A percentile compares a stretch with the other conserved stretches of the same genome.
Conservation (phyloP, 2,113 vertebrate genomes). For the Corydoras maculifer region DNA sequence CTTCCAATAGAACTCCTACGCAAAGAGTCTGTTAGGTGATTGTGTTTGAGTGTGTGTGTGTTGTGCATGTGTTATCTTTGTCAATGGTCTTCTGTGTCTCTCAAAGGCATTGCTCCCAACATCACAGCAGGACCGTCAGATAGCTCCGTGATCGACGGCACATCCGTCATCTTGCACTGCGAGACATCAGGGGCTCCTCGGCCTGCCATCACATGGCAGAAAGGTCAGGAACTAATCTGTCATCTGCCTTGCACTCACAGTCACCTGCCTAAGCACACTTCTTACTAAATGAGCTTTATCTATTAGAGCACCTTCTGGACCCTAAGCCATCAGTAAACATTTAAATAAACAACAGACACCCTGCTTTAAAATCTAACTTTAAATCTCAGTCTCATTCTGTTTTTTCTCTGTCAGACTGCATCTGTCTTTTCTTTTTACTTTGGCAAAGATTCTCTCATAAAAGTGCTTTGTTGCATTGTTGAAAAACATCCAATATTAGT, state of each 20-base stretch:
- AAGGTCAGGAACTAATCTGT: slow-evolving; percentile 62
- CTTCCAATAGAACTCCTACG: slow-evolving; percentile 9
- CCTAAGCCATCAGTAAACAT: slow-evolving; percentile 1
- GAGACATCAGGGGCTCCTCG: slow-evolving; percentile 91
- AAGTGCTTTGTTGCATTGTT: no score
- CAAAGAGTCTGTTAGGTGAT: slow-evolving; percentile 38
- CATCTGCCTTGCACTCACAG: slow-evolving; percentile 23
- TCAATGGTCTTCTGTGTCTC: slow-evolving; percentile 13
- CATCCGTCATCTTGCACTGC: slow-evolving; percentile 85
- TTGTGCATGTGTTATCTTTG: slow-evolving; percentile 18
- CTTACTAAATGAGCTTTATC: slow-evolving; percentile 25
- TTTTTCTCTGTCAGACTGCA: slow-evolving; percentile 36
- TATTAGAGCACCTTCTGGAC: slow-evolving; percentile 29
- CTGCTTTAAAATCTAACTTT: slow-evolving; percentile 19
- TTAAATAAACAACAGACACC: slow-evolving; percentile 19
- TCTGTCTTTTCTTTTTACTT: slow-evolving; percentile 4
- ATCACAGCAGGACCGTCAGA: slow-evolving; percentile 91
- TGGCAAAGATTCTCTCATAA: no score
- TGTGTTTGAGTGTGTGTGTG: neutral
- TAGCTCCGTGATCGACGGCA: slow-evolving; percentile 92
- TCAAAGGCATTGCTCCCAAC: slow-evolving; percentile 90
- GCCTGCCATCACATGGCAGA: slow-evolving; percentile 97
- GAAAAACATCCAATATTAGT: no score
- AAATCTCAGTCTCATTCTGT: slow-evolving; percentile 34
- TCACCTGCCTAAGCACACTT: slow-evolving; percentile 16